Conservation (phyloP, 2,797 vertebrate genomes). For the Siniperca undulata region DNA sequence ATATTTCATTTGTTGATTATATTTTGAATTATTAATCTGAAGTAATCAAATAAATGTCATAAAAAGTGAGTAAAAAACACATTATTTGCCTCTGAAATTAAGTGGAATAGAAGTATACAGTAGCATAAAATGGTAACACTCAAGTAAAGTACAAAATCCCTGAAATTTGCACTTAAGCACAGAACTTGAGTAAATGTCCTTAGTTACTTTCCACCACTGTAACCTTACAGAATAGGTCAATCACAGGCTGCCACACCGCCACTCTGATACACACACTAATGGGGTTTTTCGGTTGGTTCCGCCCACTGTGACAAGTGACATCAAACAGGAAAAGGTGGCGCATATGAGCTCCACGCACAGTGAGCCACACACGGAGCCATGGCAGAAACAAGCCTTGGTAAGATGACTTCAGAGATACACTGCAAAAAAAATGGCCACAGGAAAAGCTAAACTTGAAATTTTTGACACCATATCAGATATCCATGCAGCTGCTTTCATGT, state of each 20-base stretch:
- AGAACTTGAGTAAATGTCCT: no score
- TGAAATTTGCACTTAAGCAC: no score
- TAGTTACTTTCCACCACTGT: no score
- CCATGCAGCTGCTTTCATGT: not conserved
- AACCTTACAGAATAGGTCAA: not conserved
- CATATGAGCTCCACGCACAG: not conserved
- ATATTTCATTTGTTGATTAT: no score
- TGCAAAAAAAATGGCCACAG: no score
- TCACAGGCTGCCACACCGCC: not conserved
- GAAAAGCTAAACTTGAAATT: not conserved
- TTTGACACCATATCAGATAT: not conserved
- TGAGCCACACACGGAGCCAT: conserved; percentile 32
- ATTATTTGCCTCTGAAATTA: no score
- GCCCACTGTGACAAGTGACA: conserved; percentile 6
- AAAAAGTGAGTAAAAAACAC: no score
- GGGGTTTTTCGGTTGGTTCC: conserved; percentile 5
- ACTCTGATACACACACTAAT: not conserved
- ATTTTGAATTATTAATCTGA: no score
- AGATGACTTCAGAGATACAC: conserved; percentile 12
- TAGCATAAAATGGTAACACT: no score
- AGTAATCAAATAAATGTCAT: no score
- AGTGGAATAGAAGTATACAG: no score
- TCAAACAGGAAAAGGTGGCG: conserved; percentile 47
- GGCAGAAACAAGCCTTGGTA: conserved; percentile 63
- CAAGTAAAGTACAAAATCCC: no score